Base-by-base conservation (phyloP, 2,888 invertebrate species). In the Rhabditoides inermis region DNA sequence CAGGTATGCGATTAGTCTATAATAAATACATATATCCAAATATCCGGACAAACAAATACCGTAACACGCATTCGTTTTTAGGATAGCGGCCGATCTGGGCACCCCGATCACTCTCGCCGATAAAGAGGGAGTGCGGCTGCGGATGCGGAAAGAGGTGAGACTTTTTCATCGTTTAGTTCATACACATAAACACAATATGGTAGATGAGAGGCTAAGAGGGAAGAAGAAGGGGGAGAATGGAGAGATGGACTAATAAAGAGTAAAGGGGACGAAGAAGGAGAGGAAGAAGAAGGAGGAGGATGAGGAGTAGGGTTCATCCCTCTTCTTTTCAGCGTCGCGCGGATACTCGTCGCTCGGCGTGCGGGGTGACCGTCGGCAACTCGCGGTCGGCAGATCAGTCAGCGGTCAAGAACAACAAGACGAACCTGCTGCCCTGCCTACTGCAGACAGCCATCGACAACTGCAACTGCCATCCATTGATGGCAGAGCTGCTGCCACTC, bases 381-480 rank as follows among this genome's bases (percentile, higher is more conserved):
- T 48, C 64, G 12, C n/a, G 55, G 27, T 45, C 53, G 35, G 55
- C 57, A 28, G 66, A 67, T 25, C 53, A 51, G 39, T 50, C 49
- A 22, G 58, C 60, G 2, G 47, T 47, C 5, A 48, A 57, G 15
- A 40, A 61, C 37, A 65, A 63, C 40, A 18, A 56, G n/a, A 60
- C 65, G 0, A 63, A 61, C 18, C 56, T 61, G 36, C 44, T 65
- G 37, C 55, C 60, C 49, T 65, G 65, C 26, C 56, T 36, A 4
- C 15, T 52, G 5, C 28, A 52, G 52, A 49, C 59, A 1, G 58
- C 63, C 1, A 60, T 58, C 48, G 53, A 44, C 32, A 56, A 61
- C 49, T 65, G 65, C 48, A 55, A 54, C 40, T 65, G 65, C 47
- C 63, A 65, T 49, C 65, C 65, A 2, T 28, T 65, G 12, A 49